A percentile compares a stretch with the other conserved stretches of the same genome.
phyloP scores from a whole-genome alignment of 2,113 vertebrate species.

The Heptranchias perlo region DNA sequence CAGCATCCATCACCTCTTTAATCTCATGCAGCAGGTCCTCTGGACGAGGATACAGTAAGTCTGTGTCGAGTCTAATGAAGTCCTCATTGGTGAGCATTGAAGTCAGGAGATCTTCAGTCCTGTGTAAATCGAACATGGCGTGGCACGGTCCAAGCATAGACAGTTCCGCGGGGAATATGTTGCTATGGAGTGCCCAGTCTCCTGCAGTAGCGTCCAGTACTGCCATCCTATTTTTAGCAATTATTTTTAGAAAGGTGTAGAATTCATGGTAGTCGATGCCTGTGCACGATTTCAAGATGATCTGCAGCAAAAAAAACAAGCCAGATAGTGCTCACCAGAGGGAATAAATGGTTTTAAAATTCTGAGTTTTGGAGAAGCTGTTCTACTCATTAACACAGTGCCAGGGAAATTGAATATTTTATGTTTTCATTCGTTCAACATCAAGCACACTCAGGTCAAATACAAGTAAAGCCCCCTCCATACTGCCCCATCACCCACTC shows the following conservation, averaged over 20 bases:
- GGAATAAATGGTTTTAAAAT: neutral
- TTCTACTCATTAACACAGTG: neutral
- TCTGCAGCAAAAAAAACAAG: constrained; percentile 49
- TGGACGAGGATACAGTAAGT: constrained; percentile 53
- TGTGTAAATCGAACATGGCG: constrained; percentile 75
- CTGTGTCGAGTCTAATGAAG: constrained; percentile 69
- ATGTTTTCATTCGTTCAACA: neutral
- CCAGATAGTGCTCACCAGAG: neutral
- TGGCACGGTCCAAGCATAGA: constrained; percentile 69
- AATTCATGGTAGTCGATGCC: constrained; percentile 90
- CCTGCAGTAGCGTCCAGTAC: constrained; percentile 48
- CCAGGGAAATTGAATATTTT: neutral
- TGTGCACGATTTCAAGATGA: constrained; percentile 89
- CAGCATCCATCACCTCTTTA: constrained; percentile 55
- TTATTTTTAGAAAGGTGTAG: constrained; percentile 78
- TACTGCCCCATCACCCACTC: neutral
- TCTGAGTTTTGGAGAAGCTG: neutral
- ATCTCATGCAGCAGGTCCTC: constrained; percentile 70
- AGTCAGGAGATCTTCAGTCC: constrained; percentile 69
- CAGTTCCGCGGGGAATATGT: constrained; percentile 44
- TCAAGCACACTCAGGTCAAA: neutral
- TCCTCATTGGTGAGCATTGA: constrained; percentile 74
- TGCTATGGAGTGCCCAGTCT: constrained; percentile 42
- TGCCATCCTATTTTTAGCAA: constrained; percentile 72
- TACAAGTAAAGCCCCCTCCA: neutral